Conservation (phyloP, 2,113 vertebrate genomes). For the Hiodon tergisus region DNA sequence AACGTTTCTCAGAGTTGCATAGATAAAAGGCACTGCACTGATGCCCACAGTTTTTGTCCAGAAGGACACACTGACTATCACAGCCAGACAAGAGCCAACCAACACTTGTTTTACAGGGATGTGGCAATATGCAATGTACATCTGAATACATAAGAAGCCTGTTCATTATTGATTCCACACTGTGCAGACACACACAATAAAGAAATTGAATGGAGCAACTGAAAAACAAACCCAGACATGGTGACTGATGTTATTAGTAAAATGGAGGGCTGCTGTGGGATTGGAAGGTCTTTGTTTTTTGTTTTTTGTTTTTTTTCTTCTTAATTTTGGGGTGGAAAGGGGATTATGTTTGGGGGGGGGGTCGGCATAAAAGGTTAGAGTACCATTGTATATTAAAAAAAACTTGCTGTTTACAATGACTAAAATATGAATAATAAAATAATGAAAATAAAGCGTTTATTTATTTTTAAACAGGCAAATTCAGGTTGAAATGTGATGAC, state of each 20-base stretch:
- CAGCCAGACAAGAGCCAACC: background rate
- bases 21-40: background rate
- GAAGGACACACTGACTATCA: background rate
- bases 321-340: no score
- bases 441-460: slow-evolving; percentile 51
- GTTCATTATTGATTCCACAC: slow-evolving; percentile 8
- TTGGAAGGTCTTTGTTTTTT: slow-evolving; percentile 11
- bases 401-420: slow-evolving; percentile 67
- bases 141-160: slow-evolving; percentile 6
- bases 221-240: background rate
- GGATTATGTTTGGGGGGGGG: slow-evolving; percentile 28
- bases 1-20: background rate
- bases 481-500: no score
- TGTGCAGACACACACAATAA: background rate
- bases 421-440: slow-evolving; percentile 71
- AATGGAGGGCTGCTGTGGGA: slow-evolving; percentile 19
- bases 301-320: background rate
- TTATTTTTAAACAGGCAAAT: no score
- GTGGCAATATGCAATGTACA: background rate
- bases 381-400: slow-evolving; percentile 66
- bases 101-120: background rate
- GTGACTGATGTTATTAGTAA: slow-evolving; percentile 12
- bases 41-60: background rate
- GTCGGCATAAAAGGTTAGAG: slow-evolving; percentile 42
- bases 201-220: background rate